A percentile compares a stretch with the other conserved stretches of the same genome.
phyloP scores from a whole-genome alignment of 2,888 invertebrate genomes.

The Hoplodrina blanda region DNA sequence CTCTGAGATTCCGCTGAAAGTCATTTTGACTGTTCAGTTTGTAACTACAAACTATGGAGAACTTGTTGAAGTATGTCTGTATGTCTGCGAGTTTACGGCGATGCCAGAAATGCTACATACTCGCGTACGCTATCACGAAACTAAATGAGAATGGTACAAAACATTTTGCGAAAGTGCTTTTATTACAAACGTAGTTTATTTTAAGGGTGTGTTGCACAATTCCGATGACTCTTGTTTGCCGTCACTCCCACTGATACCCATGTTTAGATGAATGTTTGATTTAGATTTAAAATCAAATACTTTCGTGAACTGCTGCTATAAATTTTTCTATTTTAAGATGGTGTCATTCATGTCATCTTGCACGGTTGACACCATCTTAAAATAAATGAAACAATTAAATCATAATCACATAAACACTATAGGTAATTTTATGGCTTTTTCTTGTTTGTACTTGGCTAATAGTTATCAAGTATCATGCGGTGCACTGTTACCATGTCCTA shows the following conservation, averaged over 20 bases:
- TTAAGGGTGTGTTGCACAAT: constrained; percentile 18
- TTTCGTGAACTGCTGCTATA: constrained; percentile 6
- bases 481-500: background rate
- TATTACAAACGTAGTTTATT: constrained; percentile 28
- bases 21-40: constrained; percentile 26
- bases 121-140: constrained; percentile 6
- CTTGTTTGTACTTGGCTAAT: background rate
- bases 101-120: constrained; percentile 20
- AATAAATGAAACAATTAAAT: constrained; percentile 19
- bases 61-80: background rate
- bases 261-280: constrained; percentile 16
- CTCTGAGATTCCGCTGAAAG: constrained; percentile 21
- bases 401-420: constrained; percentile 11
- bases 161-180: constrained; percentile 20
- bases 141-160: constrained; percentile 7
- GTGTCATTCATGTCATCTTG: background rate
- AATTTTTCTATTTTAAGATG: background rate
- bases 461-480: constrained; percentile 1
- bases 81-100: background rate
- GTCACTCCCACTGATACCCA: constrained; percentile 1
- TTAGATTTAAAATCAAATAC: constrained; percentile 5
- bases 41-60: background rate
- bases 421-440: constrained; percentile 21
- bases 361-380: constrained; percentile 7
- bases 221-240: constrained; percentile 6